Conservation (phyloP, 2,888 invertebrate genomes). For the Invenusta paracnida region DNA sequence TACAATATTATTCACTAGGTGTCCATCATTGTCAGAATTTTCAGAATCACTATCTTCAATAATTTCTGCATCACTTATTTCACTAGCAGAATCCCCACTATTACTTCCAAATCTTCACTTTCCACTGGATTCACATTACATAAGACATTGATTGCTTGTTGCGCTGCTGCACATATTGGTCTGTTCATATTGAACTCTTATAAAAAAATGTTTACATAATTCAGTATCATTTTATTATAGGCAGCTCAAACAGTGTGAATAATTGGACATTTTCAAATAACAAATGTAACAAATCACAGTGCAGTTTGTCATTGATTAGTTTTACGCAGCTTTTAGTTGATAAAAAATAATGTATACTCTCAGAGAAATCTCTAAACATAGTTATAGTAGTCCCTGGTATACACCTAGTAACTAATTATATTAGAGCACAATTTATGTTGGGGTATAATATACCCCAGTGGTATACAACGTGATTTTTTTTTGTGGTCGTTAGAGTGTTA, state of each 20-base stretch:
- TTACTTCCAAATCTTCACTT: neutral
- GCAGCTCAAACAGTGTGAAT: neutral
- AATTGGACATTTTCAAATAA: constrained; percentile 22
- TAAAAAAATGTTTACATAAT: constrained; percentile 25
- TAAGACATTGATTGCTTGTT: constrained; percentile 23
- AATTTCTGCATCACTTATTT: neutral
- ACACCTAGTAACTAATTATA: constrained; percentile 24
- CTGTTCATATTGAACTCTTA: constrained; percentile 29
- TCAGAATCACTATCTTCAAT: constrained; percentile 15
- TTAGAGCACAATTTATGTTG: constrained; percentile 26
- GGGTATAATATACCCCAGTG: constrained; percentile 18
- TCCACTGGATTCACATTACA: constrained; percentile 23
- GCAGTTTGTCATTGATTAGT: constrained; percentile 26
- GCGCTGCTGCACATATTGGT: constrained; percentile 23
- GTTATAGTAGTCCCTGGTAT: too few relatives aligned
- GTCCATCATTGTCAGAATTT: constrained; percentile 17
- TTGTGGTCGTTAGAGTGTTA: constrained; percentile 14
- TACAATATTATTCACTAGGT: constrained; percentile 1
- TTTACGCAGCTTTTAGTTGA: constrained; percentile 18
- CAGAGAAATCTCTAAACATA: too few relatives aligned
- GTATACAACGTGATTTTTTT: constrained; percentile 24
- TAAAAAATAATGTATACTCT: constrained; percentile 29
- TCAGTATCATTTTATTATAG: constrained; percentile 25
- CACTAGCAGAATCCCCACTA: constrained; percentile 14
- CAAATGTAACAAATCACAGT: constrained; percentile 2